Percentiles rank a stretch among this genome's conserved stretches.
These are phyloP conservation scores for Falco biarmicus DNA, from an alignment of 2,797 vertebrate species.

Conservation along the genomic window DNA sequence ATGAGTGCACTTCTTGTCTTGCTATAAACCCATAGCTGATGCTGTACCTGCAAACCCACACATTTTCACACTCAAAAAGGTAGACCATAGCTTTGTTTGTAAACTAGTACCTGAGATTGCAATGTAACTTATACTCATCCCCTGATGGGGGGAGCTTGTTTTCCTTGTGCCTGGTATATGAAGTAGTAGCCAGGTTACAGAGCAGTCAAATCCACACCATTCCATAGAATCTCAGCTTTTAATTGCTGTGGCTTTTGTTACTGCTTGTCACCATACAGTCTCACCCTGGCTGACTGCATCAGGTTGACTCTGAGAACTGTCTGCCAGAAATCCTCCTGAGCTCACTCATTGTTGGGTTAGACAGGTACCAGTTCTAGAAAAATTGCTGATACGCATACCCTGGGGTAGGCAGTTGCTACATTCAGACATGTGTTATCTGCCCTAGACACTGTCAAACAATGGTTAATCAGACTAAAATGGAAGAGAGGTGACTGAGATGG, in stretches of 20 bases:
- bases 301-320: background rate
- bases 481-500: background rate
- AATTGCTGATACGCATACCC: background rate
- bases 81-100: background rate
- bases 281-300: background rate
- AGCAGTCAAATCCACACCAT: fast-evolving
- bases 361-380: background rate
- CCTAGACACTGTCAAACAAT: background rate
- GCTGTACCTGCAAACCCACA: background rate
- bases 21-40: background rate
- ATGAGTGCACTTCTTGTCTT: background rate
- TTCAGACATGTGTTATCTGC: background rate
- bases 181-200: background rate
- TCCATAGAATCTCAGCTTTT: background rate
- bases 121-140: background rate
- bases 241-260: background rate
- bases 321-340: background rate
- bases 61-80: background rate
- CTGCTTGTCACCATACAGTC: background rate
- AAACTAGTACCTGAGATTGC: background rate
- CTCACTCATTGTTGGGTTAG: background rate
- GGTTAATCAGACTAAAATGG: background rate
- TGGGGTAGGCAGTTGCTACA: background rate
- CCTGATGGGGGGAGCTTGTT: background rate
- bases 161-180: background rate